phyloP scores from a whole-genome alignment of 2,113 vertebrate genomes.

The Bothrops jararaca region DNA sequence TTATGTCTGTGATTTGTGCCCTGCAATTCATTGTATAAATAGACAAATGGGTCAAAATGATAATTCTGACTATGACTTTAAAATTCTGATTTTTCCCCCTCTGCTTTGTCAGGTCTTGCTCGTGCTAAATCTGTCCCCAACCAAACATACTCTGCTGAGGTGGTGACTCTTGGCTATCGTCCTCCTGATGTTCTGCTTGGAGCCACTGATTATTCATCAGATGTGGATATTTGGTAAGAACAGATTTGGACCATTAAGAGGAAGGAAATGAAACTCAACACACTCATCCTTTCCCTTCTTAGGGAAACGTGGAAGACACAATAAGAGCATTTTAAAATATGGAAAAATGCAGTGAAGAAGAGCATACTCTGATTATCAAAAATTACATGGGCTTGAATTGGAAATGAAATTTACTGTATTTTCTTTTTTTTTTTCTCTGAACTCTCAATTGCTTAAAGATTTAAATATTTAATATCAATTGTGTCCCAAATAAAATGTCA shows the following conservation, averaged over 20 bases:
- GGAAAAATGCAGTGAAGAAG: background rate
- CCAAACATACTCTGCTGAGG: slow-evolving; percentile 86
- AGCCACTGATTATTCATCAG: slow-evolving; percentile 85
- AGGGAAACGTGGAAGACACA: background rate
- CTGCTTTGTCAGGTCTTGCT: slow-evolving; percentile 76
- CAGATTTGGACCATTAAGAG: slow-evolving; percentile 2
- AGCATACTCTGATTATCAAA: background rate
- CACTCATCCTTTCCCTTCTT: background rate
- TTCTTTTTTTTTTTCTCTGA: slow-evolving; percentile 22
- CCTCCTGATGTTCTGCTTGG: slow-evolving; percentile 88
- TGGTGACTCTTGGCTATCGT: slow-evolving; percentile 86
- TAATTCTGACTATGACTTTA: background rate
- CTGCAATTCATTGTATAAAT: background rate
- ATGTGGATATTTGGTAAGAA: slow-evolving; percentile 86
- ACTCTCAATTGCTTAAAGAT: background rate
- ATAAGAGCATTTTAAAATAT: background rate
- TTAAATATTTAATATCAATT: background rate
- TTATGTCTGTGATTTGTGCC: background rate
- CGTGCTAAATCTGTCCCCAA: slow-evolving; percentile 83
- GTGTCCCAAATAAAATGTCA: background rate
- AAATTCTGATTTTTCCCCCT: background rate
- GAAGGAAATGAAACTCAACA: background rate
- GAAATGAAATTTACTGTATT: slow-evolving; percentile 7
- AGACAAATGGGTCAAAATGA: background rate
- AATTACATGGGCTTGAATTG: background rate